Base-by-base conservation (phyloP, 2,888 invertebrate species). In the Agrypnus murinus region DNA sequence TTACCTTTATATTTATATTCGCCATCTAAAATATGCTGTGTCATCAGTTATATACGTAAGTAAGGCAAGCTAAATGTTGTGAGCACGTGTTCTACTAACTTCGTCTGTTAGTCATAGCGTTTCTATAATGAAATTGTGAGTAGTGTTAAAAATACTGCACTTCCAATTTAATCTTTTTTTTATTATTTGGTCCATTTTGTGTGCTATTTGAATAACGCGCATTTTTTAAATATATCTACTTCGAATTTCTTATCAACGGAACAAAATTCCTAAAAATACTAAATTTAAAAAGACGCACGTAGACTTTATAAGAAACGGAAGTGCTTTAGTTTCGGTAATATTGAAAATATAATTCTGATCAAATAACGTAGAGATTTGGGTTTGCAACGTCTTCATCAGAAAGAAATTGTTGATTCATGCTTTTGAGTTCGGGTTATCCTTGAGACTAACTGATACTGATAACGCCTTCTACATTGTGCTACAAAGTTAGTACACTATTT, bases 1-100 rank as follows among this genome's bases (percentile, higher is more conserved):
- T 65, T 65, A 65, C 65, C 65, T 65, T 36, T 65, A 45, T 69
- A 65, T 69, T 69, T 64, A 59, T 59, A 58, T 34, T 53, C 48
- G 48, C 46, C 43, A 40, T 58, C 40, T 31, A 48, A 70, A 70
- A 65, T 65, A 31, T 70, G 70, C 70, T 65, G 55, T 70, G 70
- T 70, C 70, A 70, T 70, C 59, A 38, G 64, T 50, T 65, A 69
- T 64, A 69, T 64, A 63, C 58, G 48, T 58, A 68, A 50, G 38
- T 67, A 57, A 32, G 45, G 58, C 58, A 68, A 64, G 64, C 57
- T 43, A 50, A 64, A 48, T 60, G 53, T 48, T 46, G 58, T 60
- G 59, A 70, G 65, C 70, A 70, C 70, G 70, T 70, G 70, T 60
- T 70, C 36, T 46, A 46, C 50, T 55, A 64, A 68, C 55, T 64